A percentile compares a stretch with the other conserved stretches of the same genome.
Evolutionary conservation across 2,113 vertebrate genomes (phyloP).

Genomic region (Tringa solitaria): DNA sequence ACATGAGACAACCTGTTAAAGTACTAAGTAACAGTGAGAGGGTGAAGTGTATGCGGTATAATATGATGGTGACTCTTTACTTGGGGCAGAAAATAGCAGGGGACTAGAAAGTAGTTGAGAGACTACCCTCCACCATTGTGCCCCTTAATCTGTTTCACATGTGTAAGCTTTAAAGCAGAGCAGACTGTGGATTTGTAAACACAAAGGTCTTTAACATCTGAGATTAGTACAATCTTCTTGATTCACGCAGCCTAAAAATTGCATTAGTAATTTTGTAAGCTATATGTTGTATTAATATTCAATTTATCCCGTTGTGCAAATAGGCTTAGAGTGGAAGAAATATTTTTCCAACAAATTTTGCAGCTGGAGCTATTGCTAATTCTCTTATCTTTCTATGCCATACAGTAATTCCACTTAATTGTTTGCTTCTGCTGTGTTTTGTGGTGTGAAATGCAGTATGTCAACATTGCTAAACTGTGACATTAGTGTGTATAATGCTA

Average conservation of each 20-base stretch:
- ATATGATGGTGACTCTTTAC: not conserved
- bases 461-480: not conserved
- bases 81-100: not conserved
- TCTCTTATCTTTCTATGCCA: conserved; percentile 13
- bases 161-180: conserved; percentile 6
- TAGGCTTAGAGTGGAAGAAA: not conserved
- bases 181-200: conserved; percentile 21
- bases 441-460: not conserved
- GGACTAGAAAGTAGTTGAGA: not conserved
- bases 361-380: conserved; percentile 5
- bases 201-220: not conserved
- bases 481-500: not conserved
- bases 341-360: not conserved
- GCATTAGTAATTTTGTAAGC: not conserved
- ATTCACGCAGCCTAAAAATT: not conserved
- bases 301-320: not conserved
- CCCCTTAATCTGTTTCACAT: conserved; percentile 65
- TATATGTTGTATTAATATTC: not conserved
- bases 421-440: conserved; percentile 18
- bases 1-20: not conserved
- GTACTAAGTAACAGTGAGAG: not conserved
- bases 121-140: not conserved
- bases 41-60: not conserved
- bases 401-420: conserved; percentile 31
- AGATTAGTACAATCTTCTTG: not conserved